Base-by-base conservation (phyloP, 2,797 vertebrate genomes). In the Danio choprae region DNA sequence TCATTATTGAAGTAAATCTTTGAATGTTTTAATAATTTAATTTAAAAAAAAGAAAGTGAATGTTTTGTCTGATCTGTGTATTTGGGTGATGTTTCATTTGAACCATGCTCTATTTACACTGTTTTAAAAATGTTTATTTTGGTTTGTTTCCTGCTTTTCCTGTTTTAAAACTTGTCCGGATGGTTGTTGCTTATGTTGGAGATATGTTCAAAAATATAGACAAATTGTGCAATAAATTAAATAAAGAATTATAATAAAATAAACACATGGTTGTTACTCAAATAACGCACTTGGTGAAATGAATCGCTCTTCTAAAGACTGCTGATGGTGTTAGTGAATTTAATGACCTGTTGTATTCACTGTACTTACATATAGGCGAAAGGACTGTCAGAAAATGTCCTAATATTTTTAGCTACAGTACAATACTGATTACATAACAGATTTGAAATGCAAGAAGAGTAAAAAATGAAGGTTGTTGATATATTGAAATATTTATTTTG, bases 61-160 rank as follows among this genome's bases (percentile, higher is more conserved):
- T 63, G 72, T 51, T 63, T 60, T 60, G 13, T 40, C 46, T 75
- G 9, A 43, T 16, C 38, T 64, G 20, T 53, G 48, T 53, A 16
- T 64, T 29, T 22, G 11, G 36, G 70, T 55, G 36, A 4, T 22
- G 3, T 67, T 67, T 7, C 1, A 1, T 59, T 59, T 36, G 7
- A 59, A 59, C 59, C 22, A 29, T 29, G 1, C 1, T 58, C 6
- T 44, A 20, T 9, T 2, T 43, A 16, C 13, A 13, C 65, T 44
- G 15, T 20, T n/a, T n/a, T n/a, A n/a, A n/a, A n/a, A n/a, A n/a
- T n/a, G n/a, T n/a, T n/a, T n/a, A n/a, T n/a, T n/a, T n/a, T n/a
- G n/a, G n/a, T n/a, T 75, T 55, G 22, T 68, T 68, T 68, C 11
- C 22, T 48, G n/a, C 8, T 64, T 55, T 20, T 50, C 11, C 58